Base-by-base conservation (phyloP, 2,113 vertebrate genomes). In the Paracanthobrama guichenoti region DNA sequence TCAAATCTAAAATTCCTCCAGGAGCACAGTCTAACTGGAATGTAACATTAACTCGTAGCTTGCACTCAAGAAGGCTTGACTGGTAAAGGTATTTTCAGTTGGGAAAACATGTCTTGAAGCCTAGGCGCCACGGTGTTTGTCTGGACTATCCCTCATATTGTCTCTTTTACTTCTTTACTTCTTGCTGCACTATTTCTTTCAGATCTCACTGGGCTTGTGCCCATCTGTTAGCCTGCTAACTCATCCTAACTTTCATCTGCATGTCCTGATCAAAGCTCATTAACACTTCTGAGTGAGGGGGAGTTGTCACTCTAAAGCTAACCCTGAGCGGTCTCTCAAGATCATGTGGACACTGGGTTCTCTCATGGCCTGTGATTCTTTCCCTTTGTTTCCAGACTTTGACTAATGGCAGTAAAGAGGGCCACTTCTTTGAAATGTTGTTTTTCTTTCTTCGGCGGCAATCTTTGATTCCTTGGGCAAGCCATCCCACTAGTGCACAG, bases 401-500 rank as follows among this genome's bases (percentile, higher is more conserved):
- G 88, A 91, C 88, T 86, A 85, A 91, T 86, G 89, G 89, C 86
- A 90, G 90, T 92, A 90, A 91, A 86, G 86, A 86, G 69, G 84
- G 86, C 89, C 88, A 86, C 86, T 85, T 87, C 92, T 93, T 92
- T 92, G 90, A 93, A 92, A 87, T 62, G 64, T 84, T 87, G 28
- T 86, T 91, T 93, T 92, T 89, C 92, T 93, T 92, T 93, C 90
- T 92, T 91, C 88, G 42, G 79, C 91, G 84, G 92, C 90, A 92
- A 91, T 91, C 93, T 94, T 93, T 92, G 93, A 93, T 94, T 92
- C 88, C 82, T 88, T 86, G 69, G 87, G 86, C 72, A 90, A 90
- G 87, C 92, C 88, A 88, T 90, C 92, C 93, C 90, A 90, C 90
- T 88, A 87, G 89, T 90, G 89, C 90, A 91, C 91, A 93, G 92